These are phyloP conservation scores for Drymodes brunneopygia DNA, from an alignment of 2,113 vertebrate genomes.

Conservation along the genomic window DNA sequence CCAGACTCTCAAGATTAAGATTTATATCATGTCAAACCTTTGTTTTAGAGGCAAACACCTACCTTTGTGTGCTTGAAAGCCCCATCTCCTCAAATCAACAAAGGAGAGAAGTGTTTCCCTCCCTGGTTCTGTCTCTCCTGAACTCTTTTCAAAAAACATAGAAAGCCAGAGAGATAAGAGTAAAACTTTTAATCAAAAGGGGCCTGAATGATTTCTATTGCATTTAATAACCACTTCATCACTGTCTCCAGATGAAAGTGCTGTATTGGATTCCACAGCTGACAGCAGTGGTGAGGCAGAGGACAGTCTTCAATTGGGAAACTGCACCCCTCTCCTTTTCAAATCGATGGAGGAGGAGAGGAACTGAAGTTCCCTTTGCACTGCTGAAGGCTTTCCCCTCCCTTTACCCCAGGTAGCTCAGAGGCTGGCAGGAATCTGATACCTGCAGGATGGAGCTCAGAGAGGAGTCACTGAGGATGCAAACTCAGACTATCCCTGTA, in stretches of 20 bases:
- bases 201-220: conserved; percentile 28
- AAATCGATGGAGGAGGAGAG: background rate
- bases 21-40: background rate
- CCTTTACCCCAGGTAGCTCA: background rate
- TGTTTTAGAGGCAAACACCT: background rate
- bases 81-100: background rate
- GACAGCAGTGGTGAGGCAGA: background rate
- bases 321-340: background rate
- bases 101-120: background rate
- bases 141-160: background rate
- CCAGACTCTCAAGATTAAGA: background rate
- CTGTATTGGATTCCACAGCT: background rate
- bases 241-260: background rate
- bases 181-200: conserved; percentile 33
- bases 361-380: background rate
- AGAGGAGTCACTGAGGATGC: background rate
- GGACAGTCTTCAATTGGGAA: background rate
- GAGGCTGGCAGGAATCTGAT: background rate
- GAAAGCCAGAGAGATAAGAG: background rate
- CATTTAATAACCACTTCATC: conserved; percentile 51
- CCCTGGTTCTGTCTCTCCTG: background rate
- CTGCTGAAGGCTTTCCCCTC: background rate
- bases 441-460: background rate
- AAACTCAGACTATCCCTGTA: background rate
- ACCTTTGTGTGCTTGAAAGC: background rate